phyloP scores from a whole-genome alignment of 2,797 vertebrate species.

The Semaprochilodus insignis region DNA sequence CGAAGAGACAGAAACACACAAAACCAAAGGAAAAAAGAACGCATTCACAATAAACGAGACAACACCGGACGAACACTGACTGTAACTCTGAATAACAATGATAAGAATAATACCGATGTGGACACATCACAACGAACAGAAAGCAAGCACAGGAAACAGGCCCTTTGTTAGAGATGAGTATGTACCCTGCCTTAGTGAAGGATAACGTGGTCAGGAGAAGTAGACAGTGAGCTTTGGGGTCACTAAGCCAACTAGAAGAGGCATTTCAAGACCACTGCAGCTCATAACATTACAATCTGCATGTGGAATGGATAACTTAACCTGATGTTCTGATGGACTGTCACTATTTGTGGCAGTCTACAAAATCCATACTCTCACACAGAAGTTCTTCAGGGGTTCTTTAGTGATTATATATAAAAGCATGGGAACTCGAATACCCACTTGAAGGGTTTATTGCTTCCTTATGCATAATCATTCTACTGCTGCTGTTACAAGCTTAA shows the following conservation, averaged over 20 bases:
- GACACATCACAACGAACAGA: constrained; percentile 6
- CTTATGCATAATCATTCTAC: too few species aligned
- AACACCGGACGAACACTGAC: neutral
- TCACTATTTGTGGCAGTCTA: neutral
- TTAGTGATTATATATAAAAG: too few species aligned
- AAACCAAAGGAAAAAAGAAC: constrained; percentile 25
- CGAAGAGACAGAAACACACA: constrained; percentile 33
- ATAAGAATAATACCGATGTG: neutral
- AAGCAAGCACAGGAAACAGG: neutral
- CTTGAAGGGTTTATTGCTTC: too few species aligned
- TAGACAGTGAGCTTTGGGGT: constrained; percentile 28
- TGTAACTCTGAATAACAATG: neutral
- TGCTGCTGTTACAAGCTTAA: too few species aligned
- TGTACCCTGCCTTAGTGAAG: neutral
- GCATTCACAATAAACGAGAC: neutral
- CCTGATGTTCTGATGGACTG: neutral
- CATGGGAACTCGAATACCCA: too few species aligned
- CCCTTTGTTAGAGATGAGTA: constrained; percentile 46
- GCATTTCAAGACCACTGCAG: neutral
- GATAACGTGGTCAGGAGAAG: neutral
- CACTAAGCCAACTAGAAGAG: neutral
- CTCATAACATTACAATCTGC: neutral
- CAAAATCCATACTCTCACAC: neutral
- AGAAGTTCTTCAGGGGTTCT: too few species aligned
- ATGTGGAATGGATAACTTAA: neutral